Evolutionary conservation across 2,888 invertebrate genomes (phyloP).

Genomic region (Julus scandinavius): DNA sequence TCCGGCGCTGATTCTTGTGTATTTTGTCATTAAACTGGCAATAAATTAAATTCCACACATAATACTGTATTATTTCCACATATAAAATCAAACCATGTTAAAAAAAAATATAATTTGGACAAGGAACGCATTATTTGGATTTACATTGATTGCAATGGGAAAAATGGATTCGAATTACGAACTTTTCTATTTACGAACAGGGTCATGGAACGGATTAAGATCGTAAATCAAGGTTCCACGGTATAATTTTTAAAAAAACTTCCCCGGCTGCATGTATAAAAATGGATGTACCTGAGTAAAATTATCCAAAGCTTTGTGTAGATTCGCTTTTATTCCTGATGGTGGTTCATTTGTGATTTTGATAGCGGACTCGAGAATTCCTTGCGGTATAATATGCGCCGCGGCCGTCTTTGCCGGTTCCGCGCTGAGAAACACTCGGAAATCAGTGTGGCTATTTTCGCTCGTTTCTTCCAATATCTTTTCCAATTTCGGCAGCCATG

Average conservation of each 20-base stretch:
- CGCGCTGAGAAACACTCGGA: constrained; percentile 91
- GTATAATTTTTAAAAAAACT: neutral
- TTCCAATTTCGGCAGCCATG: constrained; percentile 90
- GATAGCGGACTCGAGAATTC: constrained; percentile 93
- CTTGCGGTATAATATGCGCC: constrained; percentile 94
- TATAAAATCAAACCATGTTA: too few relatives aligned
- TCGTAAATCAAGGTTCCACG: too few relatives aligned
- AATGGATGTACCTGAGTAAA: constrained; percentile 76
- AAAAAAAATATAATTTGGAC: too few relatives aligned
- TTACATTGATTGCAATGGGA: too few relatives aligned
- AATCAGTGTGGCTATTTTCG: constrained; percentile 80
- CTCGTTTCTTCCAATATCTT: constrained; percentile 90
- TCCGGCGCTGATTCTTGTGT: too few relatives aligned
- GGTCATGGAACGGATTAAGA: too few relatives aligned
- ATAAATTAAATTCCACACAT: too few relatives aligned
- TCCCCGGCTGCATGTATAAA: neutral
- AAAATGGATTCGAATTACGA: too few relatives aligned
- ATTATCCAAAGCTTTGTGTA: constrained; percentile 94
- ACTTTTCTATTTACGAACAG: too few relatives aligned
- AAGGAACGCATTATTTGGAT: too few relatives aligned
- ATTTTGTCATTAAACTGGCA: too few relatives aligned
- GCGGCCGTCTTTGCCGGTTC: constrained; percentile 89
- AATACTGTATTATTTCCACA: too few relatives aligned
- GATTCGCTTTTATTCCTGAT: constrained; percentile 95
- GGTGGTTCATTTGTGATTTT: constrained; percentile 98